phyloP scores from a whole-genome alignment of 2,113 vertebrate genomes.

The Theristicus caerulescens region DNA sequence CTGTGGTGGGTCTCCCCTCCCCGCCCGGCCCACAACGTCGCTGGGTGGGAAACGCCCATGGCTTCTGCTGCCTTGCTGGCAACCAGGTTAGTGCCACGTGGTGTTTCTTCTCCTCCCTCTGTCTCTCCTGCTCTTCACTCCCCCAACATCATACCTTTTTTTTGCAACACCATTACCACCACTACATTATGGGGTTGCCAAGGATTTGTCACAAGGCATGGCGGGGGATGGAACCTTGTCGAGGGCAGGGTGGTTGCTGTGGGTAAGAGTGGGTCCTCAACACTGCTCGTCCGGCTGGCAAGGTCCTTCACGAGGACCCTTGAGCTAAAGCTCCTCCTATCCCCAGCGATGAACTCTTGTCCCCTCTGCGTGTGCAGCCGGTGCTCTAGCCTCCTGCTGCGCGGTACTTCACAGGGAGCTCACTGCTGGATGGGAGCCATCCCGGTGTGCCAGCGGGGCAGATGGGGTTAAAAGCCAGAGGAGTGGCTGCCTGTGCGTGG shows the following conservation, averaged over 20 bases:
- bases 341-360: fast-evolving
- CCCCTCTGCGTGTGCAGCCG: fast-evolving
- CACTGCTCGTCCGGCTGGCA: fast-evolving
- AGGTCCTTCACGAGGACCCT: background rate
- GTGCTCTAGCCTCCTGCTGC: background rate
- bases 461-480: background rate
- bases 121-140: background rate
- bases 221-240: fast-evolving
- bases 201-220: background rate
- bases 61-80: background rate
- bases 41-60: background rate
- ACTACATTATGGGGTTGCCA: background rate
- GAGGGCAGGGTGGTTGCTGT: background rate
- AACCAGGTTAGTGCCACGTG: background rate
- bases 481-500: background rate
- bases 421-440: background rate
- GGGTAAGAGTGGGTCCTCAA: background rate
- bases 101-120: background rate
- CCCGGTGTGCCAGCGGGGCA: fast-evolving
- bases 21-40: fast-evolving
- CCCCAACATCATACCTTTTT: background rate
- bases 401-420: background rate
- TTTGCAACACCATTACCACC: background rate
- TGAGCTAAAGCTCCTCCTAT: background rate
- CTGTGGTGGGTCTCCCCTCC: background rate